Evolutionary conservation across 2,113 vertebrate genomes (phyloP).

Genomic region (Aphelocoma coerulescens): DNA sequence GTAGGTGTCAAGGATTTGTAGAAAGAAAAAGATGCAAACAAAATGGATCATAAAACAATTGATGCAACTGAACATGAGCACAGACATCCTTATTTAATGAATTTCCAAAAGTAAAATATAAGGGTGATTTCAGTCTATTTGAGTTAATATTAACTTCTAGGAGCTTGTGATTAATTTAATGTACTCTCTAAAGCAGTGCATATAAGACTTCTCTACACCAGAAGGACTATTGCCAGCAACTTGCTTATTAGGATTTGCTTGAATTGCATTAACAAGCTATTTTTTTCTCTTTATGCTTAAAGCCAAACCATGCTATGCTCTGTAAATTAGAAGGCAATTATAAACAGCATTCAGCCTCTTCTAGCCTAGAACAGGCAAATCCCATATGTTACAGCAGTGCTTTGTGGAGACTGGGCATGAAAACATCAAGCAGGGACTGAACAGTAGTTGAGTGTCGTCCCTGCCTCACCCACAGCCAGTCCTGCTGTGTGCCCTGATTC

Average conservation of each 20-base stretch:
- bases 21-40: background rate
- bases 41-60: background rate
- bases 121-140: background rate
- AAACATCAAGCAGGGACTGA: background rate
- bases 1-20: background rate
- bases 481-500: background rate
- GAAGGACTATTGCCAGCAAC: background rate
- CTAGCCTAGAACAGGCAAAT: background rate
- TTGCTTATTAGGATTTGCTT: background rate
- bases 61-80: background rate
- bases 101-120: background rate
- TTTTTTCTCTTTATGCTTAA: background rate
- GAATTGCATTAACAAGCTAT: background rate
- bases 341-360: background rate
- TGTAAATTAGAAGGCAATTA: background rate
- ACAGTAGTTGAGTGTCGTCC: background rate
- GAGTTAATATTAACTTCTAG: background rate
- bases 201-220: background rate
- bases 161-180: background rate
- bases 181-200: background rate
- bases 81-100: background rate
- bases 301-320: background rate
- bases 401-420: background rate
- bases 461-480: fast-evolving
- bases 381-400: background rate